Base-by-base conservation (phyloP, 2,888 invertebrate genomes). In the Parnassius smintheus region DNA sequence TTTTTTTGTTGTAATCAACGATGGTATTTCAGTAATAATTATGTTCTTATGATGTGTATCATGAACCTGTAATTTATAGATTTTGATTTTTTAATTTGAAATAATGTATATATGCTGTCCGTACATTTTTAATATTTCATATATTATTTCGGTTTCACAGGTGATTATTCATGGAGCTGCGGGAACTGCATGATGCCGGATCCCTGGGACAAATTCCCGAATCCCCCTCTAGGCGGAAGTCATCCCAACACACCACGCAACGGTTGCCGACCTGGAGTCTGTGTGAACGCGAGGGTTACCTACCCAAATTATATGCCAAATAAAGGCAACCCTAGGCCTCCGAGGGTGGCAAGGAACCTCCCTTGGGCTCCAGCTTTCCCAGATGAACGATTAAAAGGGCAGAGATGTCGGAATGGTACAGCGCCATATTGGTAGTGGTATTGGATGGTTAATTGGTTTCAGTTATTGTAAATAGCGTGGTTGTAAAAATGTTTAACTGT, bases 341-440 rank as follows among this genome's bases (percentile, higher is more conserved):
- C 74, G 48, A 74, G 91, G 51, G 88, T 86, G 46, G 88, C 87
- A 1, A 78, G 91, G 50, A 88, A 88, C 72, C 74, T 83, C 2
- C 88, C 89, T 13, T 90, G 91, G 88, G 83, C 83, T 0, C 84
- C 85, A 1, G 84, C 83, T 1, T 85, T 83, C 64, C 77, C 71
- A 1, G 91, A 90, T 44, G 90, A 91, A 9, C 78, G 89, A 35
- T 87, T 80, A 65, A 91, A 90, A 68, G 88, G 85, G 0, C 89
- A 86, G 64, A 69, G 89, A 41, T 84, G 81, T 67, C 80, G 91
- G 70, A 90, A 81, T 63, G 88, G 82, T 0, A 83, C 86, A 0
- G 73, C 85, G 10, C 90, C 89, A 2, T 91, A 91, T 75, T 91
- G 91, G 89, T 91, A 86, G 74, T 52, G 42, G 59, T 50, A 8